These are phyloP conservation scores for Cybosia mesomella DNA, from an alignment of 2,888 invertebrate species.

Conservation along the genomic window DNA sequence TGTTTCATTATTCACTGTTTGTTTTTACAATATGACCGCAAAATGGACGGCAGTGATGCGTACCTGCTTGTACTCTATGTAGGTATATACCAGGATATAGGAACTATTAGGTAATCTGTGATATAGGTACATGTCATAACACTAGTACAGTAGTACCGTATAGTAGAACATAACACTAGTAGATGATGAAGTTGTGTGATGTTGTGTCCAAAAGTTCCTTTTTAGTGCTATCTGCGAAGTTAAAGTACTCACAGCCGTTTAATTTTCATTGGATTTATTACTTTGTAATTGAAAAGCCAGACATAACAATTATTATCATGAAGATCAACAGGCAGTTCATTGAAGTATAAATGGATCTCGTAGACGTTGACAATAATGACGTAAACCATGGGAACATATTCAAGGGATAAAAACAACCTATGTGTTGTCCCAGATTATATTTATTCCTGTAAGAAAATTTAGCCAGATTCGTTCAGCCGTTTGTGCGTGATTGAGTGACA, in stretches of 20 bases:
- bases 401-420: no score
- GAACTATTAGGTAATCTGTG: no score
- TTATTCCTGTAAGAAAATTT: no score
- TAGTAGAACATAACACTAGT: no score
- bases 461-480: no score
- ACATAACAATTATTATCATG: constrained; percentile 14
- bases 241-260: background rate
- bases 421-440: no score
- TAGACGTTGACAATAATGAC: background rate
- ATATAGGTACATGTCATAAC: no score
- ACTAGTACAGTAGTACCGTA: no score
- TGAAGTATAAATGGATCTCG: background rate
- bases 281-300: constrained; percentile 22
- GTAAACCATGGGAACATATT: no score
- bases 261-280: constrained; percentile 25
- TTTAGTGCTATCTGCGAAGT: background rate
- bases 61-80: background rate
- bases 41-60: background rate
- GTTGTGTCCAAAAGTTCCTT: background rate
- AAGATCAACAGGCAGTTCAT: background rate
- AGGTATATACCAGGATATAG: background rate
- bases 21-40: constrained; percentile 3
- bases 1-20: constrained; percentile 19
- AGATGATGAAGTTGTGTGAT: background rate
- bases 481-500: no score